Evolutionary conservation across 2,888 invertebrate species (phyloP).

Genomic region (Hydropsyche betteni): DNA sequence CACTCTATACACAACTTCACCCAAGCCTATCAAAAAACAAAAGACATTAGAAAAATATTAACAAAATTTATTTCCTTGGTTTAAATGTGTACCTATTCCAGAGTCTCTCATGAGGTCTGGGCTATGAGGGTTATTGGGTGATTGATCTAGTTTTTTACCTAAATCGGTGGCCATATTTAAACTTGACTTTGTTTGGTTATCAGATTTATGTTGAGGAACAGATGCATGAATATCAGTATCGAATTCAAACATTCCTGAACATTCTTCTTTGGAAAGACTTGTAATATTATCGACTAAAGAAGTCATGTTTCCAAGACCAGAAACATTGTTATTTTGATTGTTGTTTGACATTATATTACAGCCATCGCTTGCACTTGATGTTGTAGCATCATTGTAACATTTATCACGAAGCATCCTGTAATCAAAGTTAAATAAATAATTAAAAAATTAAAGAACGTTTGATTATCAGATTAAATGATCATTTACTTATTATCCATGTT

Average conservation of each 20-base stretch:
- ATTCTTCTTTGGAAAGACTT: conserved; percentile 60
- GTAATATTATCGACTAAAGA: conserved; percentile 61
- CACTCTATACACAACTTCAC: conserved; percentile 56
- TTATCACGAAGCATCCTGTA: conserved; percentile 46
- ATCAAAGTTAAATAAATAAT: not conserved
- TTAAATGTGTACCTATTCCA: conserved; percentile 60
- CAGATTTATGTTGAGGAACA: conserved; percentile 57
- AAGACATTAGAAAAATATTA: not conserved
- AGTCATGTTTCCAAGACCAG: conserved; percentile 33
- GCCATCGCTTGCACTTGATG: conserved; percentile 21
- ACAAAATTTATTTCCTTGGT: not conserved
- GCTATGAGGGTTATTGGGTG: conserved; percentile 64
- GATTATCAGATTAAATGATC: not conserved
- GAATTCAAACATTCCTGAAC: conserved; percentile 67
- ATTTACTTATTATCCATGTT: conserved; percentile 48
- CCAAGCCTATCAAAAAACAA: conserved; percentile 58
- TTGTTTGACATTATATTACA: conserved; percentile 26
- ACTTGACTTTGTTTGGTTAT: conserved; percentile 60
- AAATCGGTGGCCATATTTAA: conserved; percentile 44
- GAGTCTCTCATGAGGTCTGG: conserved; percentile 67
- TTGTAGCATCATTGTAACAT: conserved; percentile 38
- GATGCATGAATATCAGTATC: conserved; percentile 64
- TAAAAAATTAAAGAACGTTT: not conserved
- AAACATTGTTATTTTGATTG: conserved; percentile 26
- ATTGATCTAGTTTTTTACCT: conserved; percentile 61